Evolutionary conservation across 1,140 invertebrate genomes (phyloP), one percentile per base, ranked within the genome.

Genomic region (Phenacoccus solenopsis): DNA sequence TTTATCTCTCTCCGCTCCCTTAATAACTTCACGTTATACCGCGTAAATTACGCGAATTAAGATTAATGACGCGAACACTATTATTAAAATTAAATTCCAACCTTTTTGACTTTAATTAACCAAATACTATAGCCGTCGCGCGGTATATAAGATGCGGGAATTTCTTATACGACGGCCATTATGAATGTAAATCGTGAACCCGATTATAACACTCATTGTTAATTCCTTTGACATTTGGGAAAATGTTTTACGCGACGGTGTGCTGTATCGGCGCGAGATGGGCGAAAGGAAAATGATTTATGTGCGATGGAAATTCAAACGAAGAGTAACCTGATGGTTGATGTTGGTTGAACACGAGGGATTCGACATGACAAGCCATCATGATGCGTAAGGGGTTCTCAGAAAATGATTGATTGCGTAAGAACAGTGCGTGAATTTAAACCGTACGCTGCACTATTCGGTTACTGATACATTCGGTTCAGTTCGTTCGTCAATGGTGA

Each of bases 91-190:
- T 49, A 49, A 49, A 49, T 5, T n/a, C 38, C 16, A 49, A 49
- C 38, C 38, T 49, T 49, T 49, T 49, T n/a, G 38, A 49, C 38
- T 49, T 49, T n/a, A 49, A 49, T 49, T 49, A 49, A 49, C 38
- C 38, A n/a, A 49, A 49, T 13, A 32, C 30, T 2, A 10, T 16
- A 4, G 5, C 38, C 16, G 38, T 49, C 3, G 20, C 38, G 2
- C 38, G 38, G 16, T 49, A 9, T 4, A 49, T 16, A 49, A 49
- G 2, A 49, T n/a, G 3, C 5, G 38, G 3, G 38, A n/a, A n/a
- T n/a, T n/a, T n/a, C n/a, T 16, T n/a, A 3, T 49, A 5, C 38
- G 38, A 5, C 13, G 38, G 5, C 38, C 4, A n/a, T n/a, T n/a
- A n/a, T n/a, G n/a, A n/a, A 49, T 49, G 12, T 16, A 16, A 49